phyloP scores from a whole-genome alignment of 2,113 vertebrate species.

The Verasper variegatus region DNA sequence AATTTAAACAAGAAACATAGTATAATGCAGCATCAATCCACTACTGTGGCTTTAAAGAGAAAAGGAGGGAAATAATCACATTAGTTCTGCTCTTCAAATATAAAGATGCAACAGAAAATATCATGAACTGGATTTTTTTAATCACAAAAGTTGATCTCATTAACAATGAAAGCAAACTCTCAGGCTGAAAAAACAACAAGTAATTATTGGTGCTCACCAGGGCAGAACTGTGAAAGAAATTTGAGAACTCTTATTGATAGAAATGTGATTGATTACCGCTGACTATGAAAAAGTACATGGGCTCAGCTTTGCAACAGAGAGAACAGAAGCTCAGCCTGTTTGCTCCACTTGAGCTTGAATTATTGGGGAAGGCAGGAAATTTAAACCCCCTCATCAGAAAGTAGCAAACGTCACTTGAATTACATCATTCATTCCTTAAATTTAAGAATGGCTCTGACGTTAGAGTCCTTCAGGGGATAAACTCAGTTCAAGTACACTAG shows the following conservation, averaged over 20 bases:
- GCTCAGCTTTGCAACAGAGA: slow-evolving; percentile 6
- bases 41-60: not conserved
- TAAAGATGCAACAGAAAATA: no score
- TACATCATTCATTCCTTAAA: not conserved
- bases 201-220: slow-evolving; percentile 8
- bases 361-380: slow-evolving; percentile 3
- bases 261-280: slow-evolving; percentile 16
- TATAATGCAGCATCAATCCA: not conserved
- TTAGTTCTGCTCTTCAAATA: not conserved
- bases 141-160: slow-evolving; percentile 16
- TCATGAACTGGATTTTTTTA: not conserved
- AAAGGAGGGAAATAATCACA: not conserved
- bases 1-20: not conserved
- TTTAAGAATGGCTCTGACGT: not conserved
- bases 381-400: not conserved
- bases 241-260: slow-evolving; percentile 7
- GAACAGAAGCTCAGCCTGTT: slow-evolving; percentile 32
- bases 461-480: not conserved
- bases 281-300: not conserved
- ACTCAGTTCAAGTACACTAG: not conserved
- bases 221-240: slow-evolving; percentile 28
- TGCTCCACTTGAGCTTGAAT: slow-evolving; percentile 27
- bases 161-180: not conserved
- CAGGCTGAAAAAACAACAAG: not conserved
- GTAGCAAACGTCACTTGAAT: not conserved